Base-by-base conservation (phyloP, 2,888 invertebrate species). In the Andricus quercusramuli region DNA sequence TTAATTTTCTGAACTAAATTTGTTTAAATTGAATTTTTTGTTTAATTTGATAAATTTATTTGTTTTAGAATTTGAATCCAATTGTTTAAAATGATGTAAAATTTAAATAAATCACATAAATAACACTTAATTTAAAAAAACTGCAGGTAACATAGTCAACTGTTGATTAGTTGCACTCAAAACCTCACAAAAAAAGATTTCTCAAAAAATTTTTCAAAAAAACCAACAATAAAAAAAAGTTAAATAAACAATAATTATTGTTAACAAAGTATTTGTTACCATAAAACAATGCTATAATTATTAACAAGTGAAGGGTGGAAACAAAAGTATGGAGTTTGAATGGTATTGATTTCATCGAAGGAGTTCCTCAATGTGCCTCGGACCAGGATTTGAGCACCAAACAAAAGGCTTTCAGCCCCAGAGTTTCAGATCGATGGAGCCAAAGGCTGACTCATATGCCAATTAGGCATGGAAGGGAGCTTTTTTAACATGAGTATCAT, bases 361-460 rank as follows among this genome's bases (percentile, higher is more conserved):
- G 32, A 59, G 15, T 32, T 56, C 74, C 22, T 74, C 74, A 56
- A 74, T 74, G 56, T 37, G 74, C 74, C 74, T 74, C 8, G 56
- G 56, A 20, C 65, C 47, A 64, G 74, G 59, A 22, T 74, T 78
- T 11, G 20, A 74, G 77, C 66, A 59, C 70, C 32, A 17, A 86
- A 89, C 86, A 89, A 89, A 85, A 84, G 78, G 83, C 74, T 85
- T 74, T 74, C 74, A 59, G 32, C 13, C 83, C 84, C 78, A 81
- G 85, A 85, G 84, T 84, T 83, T 79, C 83, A 87, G 90, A 91
- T 91, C 90, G 89, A 92, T 90, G 85, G 85, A 90, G 89, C 89
- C 86, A 44, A 86, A 85, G 82, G 77, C 81, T 92, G 91, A 91
- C 87, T 92, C 90, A 91, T 89, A 84, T 85, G 84, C 89, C 90